Percentiles rank a stretch among this genome's conserved stretches.
phyloP scores from a whole-genome alignment of 2,797 vertebrate genomes.

The Chiroxiphia lanceolata region DNA sequence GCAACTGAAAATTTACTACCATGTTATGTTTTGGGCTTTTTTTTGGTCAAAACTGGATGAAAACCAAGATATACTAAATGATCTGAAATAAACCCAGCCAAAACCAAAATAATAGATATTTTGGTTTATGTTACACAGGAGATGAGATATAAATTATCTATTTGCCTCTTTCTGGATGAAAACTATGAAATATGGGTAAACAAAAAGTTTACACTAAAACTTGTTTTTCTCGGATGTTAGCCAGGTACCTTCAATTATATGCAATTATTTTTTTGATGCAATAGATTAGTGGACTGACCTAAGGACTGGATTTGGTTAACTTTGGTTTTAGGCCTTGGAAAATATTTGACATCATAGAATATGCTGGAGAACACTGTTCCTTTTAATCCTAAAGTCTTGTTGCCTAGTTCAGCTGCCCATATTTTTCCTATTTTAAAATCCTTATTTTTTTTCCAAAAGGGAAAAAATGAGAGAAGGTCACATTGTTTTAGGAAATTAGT shows the following conservation, averaged over 20 bases:
- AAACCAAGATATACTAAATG: not conserved
- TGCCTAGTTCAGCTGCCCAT: not conserved
- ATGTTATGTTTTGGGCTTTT: rapidly evolving
- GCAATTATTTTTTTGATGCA: not conserved
- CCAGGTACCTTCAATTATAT: not conserved
- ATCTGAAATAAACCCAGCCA: not conserved
- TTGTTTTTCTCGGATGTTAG: not conserved
- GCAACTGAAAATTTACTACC: not conserved
- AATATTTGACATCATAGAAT: not conserved
- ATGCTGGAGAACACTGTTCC: not conserved
- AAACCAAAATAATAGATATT: not conserved
- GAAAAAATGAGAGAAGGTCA: not conserved
- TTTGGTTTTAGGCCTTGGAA: not conserved
- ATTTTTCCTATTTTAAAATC: not conserved
- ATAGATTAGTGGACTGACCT: not conserved
- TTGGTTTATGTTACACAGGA: not conserved
- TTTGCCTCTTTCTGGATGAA: not conserved
- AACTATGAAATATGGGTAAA: not conserved
- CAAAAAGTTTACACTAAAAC: not conserved
- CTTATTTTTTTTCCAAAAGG: not conserved
- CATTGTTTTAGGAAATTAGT: conserved; percentile 35
- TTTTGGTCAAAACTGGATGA: not conserved
- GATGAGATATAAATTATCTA: not conserved
- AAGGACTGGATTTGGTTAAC: not conserved
- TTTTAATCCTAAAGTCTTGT: not conserved